Evolutionary conservation across 2,113 vertebrate genomes (phyloP).

Genomic region (Okapia johnstoni): DNA sequence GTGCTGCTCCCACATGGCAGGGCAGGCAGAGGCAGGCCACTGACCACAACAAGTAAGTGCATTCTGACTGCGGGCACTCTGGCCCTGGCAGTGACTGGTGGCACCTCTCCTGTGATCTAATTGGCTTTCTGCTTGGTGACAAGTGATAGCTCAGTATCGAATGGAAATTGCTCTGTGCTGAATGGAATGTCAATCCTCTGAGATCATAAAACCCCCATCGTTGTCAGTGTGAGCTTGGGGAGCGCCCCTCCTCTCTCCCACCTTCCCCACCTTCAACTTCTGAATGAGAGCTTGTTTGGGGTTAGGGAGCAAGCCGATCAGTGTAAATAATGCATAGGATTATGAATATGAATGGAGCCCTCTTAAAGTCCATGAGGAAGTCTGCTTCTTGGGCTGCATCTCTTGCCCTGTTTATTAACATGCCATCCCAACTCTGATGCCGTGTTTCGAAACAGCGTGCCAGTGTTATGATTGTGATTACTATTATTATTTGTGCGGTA

Average conservation of each 20-base stretch:
- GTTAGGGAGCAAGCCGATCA: neutral
- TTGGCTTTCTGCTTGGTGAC: neutral
- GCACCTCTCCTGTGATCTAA: neutral
- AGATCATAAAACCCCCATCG: conserved; percentile 6
- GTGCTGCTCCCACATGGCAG: accelerated
- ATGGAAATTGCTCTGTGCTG: neutral
- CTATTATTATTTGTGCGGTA: neutral
- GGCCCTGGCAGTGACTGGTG: neutral
- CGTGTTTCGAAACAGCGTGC: neutral
- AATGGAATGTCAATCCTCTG: neutral
- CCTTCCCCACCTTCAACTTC: neutral
- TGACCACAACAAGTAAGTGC: neutral
- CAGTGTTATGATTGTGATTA: neutral
- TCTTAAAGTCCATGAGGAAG: accelerated
- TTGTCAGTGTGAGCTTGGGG: conserved; percentile 39
- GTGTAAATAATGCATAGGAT: neutral
- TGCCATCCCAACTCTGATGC: neutral
- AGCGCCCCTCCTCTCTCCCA: neutral
- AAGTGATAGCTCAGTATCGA: conserved; percentile 36
- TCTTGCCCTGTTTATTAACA: neutral
- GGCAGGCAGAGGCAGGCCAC: accelerated
- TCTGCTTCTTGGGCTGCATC: neutral
- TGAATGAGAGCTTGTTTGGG: neutral
- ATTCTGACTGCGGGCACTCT: accelerated
- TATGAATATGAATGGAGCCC: neutral